Base-by-base conservation (phyloP, 2,797 vertebrate species). In the Coracias cyanogaster region DNA sequence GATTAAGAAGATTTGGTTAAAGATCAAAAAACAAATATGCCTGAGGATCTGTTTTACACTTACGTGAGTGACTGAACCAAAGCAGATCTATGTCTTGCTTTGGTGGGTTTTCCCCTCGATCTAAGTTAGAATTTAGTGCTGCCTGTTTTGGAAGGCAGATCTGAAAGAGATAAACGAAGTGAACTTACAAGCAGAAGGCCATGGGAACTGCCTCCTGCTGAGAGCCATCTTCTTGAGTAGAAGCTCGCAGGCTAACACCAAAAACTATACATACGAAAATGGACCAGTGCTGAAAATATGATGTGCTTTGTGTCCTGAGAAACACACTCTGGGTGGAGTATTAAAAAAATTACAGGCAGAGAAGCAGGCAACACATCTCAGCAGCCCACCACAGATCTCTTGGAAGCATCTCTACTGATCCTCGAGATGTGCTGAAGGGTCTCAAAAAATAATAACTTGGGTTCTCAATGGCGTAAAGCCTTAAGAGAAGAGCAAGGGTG, bases 301-400 rank as follows among this genome's bases (percentile, higher is more conserved):
- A 21, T 3, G 7, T 8, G 15, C 4, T 48, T 71, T 28, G 65
- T 70, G 29, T 19, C 69, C 62, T 31, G n/a, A 48, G 7, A 5
- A 82, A 20, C 18, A 54, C 9, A 4, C 25, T 41, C 22, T 21
- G 13, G 16, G 31, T 10, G 14, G 9, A 49, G 76, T 21, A 22
- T 15, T 26, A 15, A 37, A 55, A 55, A 48, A 49, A 18, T 7
- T 1, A 31, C 39, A 33, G 0, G 1, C 8, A 2, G 1, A 54
- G 48, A 71, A 20, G n/a, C 12, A 52, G 22, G 9, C 4, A 69
- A 17, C 0, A 0, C 1, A 24, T 11, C 29, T 19, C 72, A 77
- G 39, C 54, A 80, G 3, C 31, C 31, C n/a, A 41, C 6, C 12
- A 7, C 0, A 2, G 25, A 79, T 15, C n/a, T 71, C 8, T 26